These are phyloP conservation scores for Petrocephalus schoutedeni DNA, from an alignment of 2,797 vertebrate genomes.

Conservation along the genomic window DNA sequence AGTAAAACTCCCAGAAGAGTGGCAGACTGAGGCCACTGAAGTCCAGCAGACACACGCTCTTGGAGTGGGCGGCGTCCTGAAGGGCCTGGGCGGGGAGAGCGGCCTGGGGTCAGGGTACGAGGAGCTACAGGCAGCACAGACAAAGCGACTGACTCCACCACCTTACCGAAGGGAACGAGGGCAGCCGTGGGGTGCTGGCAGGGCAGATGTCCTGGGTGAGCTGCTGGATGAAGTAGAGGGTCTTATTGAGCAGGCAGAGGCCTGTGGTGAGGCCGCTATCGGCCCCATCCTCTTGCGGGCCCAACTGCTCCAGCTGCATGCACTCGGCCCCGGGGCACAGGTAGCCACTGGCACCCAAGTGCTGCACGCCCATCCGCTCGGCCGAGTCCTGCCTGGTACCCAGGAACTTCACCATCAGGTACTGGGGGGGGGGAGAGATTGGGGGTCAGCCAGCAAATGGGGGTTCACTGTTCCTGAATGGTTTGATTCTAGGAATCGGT, in stretches of 20 bases:
- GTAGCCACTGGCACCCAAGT: constrained; percentile 79
- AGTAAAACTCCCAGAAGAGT: constrained; percentile 93
- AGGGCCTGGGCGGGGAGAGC: constrained; percentile 47
- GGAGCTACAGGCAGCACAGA: not conserved
- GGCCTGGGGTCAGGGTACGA: not conserved
- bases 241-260: constrained; percentile 81
- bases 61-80: constrained; percentile 79
- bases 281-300: constrained; percentile 51
- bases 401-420: constrained; percentile 96
- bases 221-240: constrained; percentile 88
- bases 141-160: not conserved
- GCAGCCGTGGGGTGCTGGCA: not conserved
- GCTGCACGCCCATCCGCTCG: constrained; percentile 86
- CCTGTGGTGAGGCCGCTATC: constrained; percentile 61
- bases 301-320: constrained; percentile 61
- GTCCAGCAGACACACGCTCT: constrained; percentile 84
- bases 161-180: not conserved
- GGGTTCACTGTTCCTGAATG: not conserved
- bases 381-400: constrained; percentile 85
- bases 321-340: constrained; percentile 63
- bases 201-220: constrained; percentile 75
- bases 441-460: not conserved
- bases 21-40: constrained; percentile 77
- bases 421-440: constrained; percentile 58
- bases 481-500: not conserved